Evolutionary conservation across 2,113 vertebrate genomes (phyloP).

Genomic region (Dasyprocta punctata): DNA sequence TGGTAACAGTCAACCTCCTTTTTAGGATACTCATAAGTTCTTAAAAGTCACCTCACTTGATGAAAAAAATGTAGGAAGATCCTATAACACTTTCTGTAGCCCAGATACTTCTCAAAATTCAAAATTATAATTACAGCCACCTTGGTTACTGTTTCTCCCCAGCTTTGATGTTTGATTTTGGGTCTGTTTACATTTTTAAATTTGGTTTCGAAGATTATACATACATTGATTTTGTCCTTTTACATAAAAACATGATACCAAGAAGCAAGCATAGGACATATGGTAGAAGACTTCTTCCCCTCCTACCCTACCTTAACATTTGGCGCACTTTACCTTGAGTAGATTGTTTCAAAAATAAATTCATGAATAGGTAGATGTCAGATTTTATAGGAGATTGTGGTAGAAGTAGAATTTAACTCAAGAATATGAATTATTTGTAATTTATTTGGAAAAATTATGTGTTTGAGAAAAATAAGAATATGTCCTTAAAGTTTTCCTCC

Average conservation of each 20-base stretch:
- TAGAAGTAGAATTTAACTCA: not conserved
- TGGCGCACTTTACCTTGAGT: not conserved
- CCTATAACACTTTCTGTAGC: not conserved
- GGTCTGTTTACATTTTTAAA: conserved; percentile 24
- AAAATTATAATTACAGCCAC: not conserved
- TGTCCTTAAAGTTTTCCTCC: not conserved
- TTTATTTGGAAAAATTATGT: not conserved
- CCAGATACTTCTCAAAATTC: not conserved
- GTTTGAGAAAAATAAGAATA: not conserved
- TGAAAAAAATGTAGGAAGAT: not conserved
- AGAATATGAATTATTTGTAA: not conserved
- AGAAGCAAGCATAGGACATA: not conserved
- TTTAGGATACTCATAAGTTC: not conserved
- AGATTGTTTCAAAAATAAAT: not conserved
- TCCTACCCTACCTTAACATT: not conserved
- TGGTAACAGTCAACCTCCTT: not conserved
- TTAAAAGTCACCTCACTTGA: not conserved
- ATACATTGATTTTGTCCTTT: conserved; percentile 18
- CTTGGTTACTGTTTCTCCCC: not conserved
- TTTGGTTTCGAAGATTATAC: not conserved
- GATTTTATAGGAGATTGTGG: not conserved
- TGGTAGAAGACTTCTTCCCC: not conserved
- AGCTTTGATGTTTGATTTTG: conserved; percentile 5
- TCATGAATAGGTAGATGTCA: not conserved
- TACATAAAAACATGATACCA: not conserved